Base-by-base conservation (phyloP, 2,888 invertebrate genomes). In the Platycnemis pennipes region DNA sequence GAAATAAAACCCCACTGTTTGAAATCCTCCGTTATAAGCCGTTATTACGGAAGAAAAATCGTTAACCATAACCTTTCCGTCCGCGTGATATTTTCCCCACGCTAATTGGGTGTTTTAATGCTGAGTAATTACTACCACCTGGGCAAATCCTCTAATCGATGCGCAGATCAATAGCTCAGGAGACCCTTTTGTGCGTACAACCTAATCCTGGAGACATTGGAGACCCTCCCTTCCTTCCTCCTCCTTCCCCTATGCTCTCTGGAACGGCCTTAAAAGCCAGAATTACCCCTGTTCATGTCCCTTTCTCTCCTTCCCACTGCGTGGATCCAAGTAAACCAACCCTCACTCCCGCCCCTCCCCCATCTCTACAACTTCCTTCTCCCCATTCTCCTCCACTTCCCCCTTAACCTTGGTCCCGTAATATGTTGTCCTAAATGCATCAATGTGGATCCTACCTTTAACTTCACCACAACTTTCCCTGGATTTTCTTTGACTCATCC, bases 61-160 rank as follows among this genome's bases (percentile, higher is more conserved):
- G 87, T 87, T 45, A 87, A 87, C 87, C 87, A 86, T 86, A 42
- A 26, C 45, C 87, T 42, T 87, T 46, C n/a, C 87, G 8, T 87
- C 87, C 77, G 22, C 19, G 44, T 46, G 87, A 87, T 45, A n/a
- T 87, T 77, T 87, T 87, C 87, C 22, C 26, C 87, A 19, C 87
- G 46, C 87, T 87, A 87, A 87, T 87, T 87, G 87, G 87, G 87
- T 44, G 46, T 87, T 87, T 87, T 87, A 87, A 87, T 87, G 87
- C 87, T 87, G 87, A 87, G 87, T 87, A 87, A 87, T 87, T 87
- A 87, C 87, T n/a, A 87, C 87, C 87, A 37, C 87, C 46, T 26
- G 87, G n/a, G 87, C n/a, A 87, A 77, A 87, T 87, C 87, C 87
- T 87, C 87, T 42, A 87, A 87, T 87, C 87, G 87, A 87, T 87